These are phyloP conservation scores for Parazoanthus swiftii DNA, from an alignment of 92 coral and sea anemone species.

Conservation along the genomic window DNA sequence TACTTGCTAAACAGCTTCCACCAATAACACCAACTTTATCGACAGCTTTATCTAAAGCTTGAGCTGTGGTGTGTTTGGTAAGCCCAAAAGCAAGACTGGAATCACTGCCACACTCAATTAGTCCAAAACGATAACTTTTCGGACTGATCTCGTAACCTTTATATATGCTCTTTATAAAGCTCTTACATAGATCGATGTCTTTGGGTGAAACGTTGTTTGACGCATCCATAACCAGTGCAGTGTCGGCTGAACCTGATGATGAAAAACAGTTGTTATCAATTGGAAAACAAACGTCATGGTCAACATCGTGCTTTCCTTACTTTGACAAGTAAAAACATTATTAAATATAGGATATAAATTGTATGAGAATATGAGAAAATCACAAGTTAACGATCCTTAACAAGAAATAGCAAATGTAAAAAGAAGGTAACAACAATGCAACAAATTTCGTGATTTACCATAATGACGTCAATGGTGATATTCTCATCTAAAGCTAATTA, in stretches of 20 bases:
- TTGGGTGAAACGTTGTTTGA: conserved; percentile 48
- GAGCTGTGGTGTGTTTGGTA: conserved; percentile 14
- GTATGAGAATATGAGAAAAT: no score
- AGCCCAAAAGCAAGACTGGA: conserved; percentile 36
- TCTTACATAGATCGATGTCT: conserved; percentile 48
- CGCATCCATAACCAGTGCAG: conserved; percentile 59
- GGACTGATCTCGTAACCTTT: conserved; percentile 40
- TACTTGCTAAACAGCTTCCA: conserved; percentile 41
- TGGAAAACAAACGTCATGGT: not conserved
- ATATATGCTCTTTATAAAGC: conserved; percentile 58
- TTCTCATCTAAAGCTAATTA: no score
- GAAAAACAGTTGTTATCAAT: not conserved
- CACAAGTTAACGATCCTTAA: no score
- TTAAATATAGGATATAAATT: no score
- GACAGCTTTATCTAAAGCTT: conserved; percentile 28
- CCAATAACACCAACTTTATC: not conserved
- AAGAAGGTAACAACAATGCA: no score
- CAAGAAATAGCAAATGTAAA: no score
- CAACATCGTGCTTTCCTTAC: no score
- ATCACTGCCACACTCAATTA: conserved; percentile 55
- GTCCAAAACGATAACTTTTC: conserved; percentile 49
- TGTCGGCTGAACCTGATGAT: conserved; percentile 56
- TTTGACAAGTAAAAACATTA: no score
- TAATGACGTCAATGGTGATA: no score
- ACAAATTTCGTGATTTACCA: no score